Evolutionary conservation across 2,888 invertebrate genomes (phyloP).

Genomic region (Drosophila conformis): DNA sequence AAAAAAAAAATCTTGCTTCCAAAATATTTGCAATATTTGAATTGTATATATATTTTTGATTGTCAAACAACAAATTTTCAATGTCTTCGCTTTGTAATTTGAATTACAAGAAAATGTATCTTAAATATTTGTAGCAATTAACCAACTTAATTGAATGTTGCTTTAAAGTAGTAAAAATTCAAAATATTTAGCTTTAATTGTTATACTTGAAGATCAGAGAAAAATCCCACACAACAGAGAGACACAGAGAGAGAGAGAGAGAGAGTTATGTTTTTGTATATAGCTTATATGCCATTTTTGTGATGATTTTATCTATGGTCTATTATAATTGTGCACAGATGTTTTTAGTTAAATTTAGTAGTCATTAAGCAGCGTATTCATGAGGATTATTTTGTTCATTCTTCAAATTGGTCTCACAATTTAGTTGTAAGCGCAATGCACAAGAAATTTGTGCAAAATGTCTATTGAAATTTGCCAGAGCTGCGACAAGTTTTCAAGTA

Average conservation of each 20-base stretch:
- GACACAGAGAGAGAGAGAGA: slow-evolving; percentile 23
- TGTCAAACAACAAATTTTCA: slow-evolving; percentile 69
- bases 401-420: slow-evolving; percentile 85
- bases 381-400: slow-evolving; percentile 75
- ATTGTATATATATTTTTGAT: slow-evolving; percentile 40
- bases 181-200: slow-evolving; percentile 76
- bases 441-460: slow-evolving; percentile 54
- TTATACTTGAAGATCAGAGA: slow-evolving; percentile 53
- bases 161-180: slow-evolving; percentile 65
- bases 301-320: slow-evolving; percentile 78
- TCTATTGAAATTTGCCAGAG: slow-evolving; percentile 46
- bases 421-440: slow-evolving; percentile 50
- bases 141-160: slow-evolving; percentile 52
- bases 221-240: slow-evolving; percentile 40
- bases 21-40: slow-evolving; percentile 40
- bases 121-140: slow-evolving; percentile 60
- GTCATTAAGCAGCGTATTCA: slow-evolving; percentile 48
- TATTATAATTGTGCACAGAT: slow-evolving; percentile 54
- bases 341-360: slow-evolving; percentile 77
- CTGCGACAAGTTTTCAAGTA: slow-evolving; percentile 29
- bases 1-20: slow-evolving; percentile 40
- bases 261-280: slow-evolving; percentile 55
- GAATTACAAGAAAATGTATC: slow-evolving; percentile 51
- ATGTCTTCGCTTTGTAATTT: slow-evolving; percentile 82
- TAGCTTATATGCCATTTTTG: slow-evolving; percentile 81